Percentiles rank a stretch among this genome's conserved stretches.
phyloP scores from a whole-genome alignment of 2,888 invertebrate genomes.

The Polydrusus cervinus region DNA sequence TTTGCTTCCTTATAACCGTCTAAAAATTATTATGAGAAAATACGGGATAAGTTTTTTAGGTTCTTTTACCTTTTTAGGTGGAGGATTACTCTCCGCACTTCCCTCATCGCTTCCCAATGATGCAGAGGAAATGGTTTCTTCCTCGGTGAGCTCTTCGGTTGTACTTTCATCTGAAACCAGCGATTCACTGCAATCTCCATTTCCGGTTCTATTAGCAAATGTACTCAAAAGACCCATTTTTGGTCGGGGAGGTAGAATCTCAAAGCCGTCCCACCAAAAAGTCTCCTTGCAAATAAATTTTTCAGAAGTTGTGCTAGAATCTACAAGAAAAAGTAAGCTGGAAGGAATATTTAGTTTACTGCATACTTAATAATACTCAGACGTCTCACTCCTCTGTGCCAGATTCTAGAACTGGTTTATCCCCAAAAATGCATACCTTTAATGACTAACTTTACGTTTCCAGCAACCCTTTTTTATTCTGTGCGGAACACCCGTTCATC shows the following conservation, averaged over 20 bases:
- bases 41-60: too few relatives aligned
- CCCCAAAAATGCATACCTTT: too few relatives aligned
- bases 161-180: constrained; percentile 57
- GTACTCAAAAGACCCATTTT: constrained; percentile 77
- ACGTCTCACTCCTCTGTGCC: too few relatives aligned
- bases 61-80: constrained; percentile 52
- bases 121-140: constrained; percentile 58
- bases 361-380: not conserved
- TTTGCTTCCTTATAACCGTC: constrained; percentile 51
- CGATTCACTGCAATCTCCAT: constrained; percentile 46
- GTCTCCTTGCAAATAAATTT: constrained; percentile 79
- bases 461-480: too few relatives aligned
- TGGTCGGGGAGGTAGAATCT: constrained; percentile 77
- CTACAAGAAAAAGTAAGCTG: constrained; percentile 40
- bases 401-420: too few relatives aligned
- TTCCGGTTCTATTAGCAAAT: constrained; percentile 58
- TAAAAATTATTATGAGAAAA: not conserved
- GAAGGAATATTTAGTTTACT: not conserved
- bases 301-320: constrained; percentile 62
- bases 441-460: constrained; percentile 5
- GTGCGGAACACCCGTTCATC: constrained; percentile 29
- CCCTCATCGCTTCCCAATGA: constrained; percentile 60
- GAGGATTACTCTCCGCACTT: constrained; percentile 65
- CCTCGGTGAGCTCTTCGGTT: constrained; percentile 59
- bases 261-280: constrained; percentile 84